Percentiles rank a stretch among this genome's conserved stretches.
Evolutionary conservation across 2,888 invertebrate genomes (phyloP).

Genomic region (Drosophila neoperkinsi): DNA sequence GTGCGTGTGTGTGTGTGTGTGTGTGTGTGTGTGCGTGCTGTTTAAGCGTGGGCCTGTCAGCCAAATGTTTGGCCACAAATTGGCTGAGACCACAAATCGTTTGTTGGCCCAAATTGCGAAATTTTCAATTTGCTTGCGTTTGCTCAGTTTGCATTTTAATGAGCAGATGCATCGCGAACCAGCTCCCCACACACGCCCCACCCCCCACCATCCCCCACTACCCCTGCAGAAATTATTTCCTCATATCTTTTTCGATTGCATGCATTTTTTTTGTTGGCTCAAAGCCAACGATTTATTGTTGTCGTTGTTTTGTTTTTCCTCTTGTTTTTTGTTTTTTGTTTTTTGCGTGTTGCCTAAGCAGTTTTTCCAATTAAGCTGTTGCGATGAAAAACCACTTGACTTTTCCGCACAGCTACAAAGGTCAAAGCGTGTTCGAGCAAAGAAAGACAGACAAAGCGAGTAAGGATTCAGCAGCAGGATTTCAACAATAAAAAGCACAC

Average conservation of each 20-base stretch:
- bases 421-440: constrained; percentile 36
- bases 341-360: constrained; percentile 31
- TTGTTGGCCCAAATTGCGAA: constrained; percentile 65
- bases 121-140: constrained; percentile 51
- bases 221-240: constrained; percentile 42
- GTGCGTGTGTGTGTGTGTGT: not conserved
- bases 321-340: not conserved
- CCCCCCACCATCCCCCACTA: constrained; percentile 22
- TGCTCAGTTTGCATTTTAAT: constrained; percentile 58
- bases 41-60: constrained; percentile 8
- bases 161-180: constrained; percentile 26
- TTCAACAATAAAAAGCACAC: constrained; percentile 13
- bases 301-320: constrained; percentile 4
- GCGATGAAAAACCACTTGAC: constrained; percentile 66
- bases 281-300: constrained; percentile 30
- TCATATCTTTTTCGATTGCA: constrained; percentile 44
- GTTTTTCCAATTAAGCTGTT: constrained; percentile 54
- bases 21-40: not conserved
- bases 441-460: constrained; percentile 24
- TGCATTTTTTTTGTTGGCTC: constrained; percentile 41
- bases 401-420: constrained; percentile 51
- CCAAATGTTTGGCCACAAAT: constrained; percentile 32
- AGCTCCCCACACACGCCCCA: not conserved
- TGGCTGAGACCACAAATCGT: constrained; percentile 55
- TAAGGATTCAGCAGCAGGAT: constrained; percentile 8